Evolutionary conservation across 2,888 invertebrate genomes (phyloP).

Genomic region (Euproctis similis): DNA sequence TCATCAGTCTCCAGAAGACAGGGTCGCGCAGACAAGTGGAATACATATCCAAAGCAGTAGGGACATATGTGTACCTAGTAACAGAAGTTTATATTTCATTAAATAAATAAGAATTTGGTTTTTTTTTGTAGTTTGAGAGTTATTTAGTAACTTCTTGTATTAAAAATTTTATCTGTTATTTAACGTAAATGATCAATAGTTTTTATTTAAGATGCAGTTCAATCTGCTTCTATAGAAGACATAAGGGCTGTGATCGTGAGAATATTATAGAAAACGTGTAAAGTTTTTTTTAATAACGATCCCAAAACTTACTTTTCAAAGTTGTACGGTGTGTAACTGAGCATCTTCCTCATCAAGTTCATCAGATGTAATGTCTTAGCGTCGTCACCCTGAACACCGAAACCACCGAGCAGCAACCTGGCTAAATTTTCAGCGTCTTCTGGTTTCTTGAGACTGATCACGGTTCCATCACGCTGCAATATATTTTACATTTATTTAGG

Average conservation of each 20-base stretch:
- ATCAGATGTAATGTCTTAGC: conserved; percentile 64
- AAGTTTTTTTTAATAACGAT: neutral
- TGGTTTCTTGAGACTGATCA: conserved; percentile 77
- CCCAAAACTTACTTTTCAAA: conserved; percentile 47
- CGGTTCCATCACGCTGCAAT: conserved; percentile 72
- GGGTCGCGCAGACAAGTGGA: conserved; percentile 82
- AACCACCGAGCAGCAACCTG: conserved; percentile 79
- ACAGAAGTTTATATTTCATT: no score
- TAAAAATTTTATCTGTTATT: no score
- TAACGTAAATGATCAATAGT: no score
- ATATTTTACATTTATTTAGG: conserved; percentile 4
- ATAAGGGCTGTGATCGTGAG: no score
- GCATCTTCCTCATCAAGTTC: conserved; percentile 48
- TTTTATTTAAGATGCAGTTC: no score
- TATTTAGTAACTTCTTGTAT: no score
- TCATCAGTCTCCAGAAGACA: conserved; percentile 81
- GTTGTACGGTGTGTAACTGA: conserved; percentile 55
- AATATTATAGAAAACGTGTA: neutral
- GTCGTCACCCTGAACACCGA: conserved; percentile 72
- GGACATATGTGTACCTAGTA: conserved; percentile 63
- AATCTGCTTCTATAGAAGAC: no score
- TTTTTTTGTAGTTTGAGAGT: no score
- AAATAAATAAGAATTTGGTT: no score
- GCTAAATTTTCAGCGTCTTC: conserved; percentile 81
- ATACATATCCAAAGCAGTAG: conserved; percentile 79